Evolutionary conservation across 1,140 invertebrate genomes (phyloP).

Genomic region (Drosophila sp.): DNA sequence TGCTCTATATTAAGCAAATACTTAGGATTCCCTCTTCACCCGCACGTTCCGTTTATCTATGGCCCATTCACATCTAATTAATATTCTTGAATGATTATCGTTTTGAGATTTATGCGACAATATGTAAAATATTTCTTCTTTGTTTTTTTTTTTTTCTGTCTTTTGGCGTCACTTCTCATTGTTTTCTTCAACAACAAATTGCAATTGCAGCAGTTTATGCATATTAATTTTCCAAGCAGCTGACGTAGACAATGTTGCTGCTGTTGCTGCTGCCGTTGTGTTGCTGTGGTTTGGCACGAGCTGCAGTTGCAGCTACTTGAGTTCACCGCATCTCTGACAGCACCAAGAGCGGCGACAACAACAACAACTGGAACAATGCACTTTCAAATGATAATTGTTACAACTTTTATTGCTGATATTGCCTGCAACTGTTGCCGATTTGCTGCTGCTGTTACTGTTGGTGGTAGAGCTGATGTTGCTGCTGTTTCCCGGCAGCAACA

Average conservation of each 20-base stretch:
- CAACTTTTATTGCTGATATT: constrained; percentile 79
- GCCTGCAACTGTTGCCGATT: constrained; percentile 63
- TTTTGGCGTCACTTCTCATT: constrained; percentile 50
- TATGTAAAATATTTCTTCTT: constrained; percentile 73
- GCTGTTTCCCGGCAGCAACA: constrained; percentile 51
- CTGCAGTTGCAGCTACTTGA: constrained; percentile 32
- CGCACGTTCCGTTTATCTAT: background rate
- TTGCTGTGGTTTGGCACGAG: constrained; percentile 42
- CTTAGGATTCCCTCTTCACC: constrained; percentile 5
- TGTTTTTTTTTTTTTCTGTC: constrained; percentile 22
- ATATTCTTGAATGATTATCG: constrained; percentile 70
- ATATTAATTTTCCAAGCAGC: constrained; percentile 72
- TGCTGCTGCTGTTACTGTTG: constrained; percentile 17
- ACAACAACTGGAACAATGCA: constrained; percentile 77
- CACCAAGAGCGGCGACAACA: constrained; percentile 28
- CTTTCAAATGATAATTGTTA: constrained; percentile 81
- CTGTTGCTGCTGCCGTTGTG: constrained; percentile 14
- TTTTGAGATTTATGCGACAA: constrained; percentile 70
- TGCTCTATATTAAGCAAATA: constrained; percentile 72
- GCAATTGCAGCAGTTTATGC: constrained; percentile 77
- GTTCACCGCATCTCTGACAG: constrained; percentile 9
- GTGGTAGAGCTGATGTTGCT: constrained; percentile 1
- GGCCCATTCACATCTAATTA: constrained; percentile 54
- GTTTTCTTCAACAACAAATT: constrained; percentile 71
- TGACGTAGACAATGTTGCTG: constrained; percentile 60